A percentile compares a stretch with the other conserved stretches of the same genome.
phyloP scores from a whole-genome alignment of 2,888 invertebrate genomes.

The Eristalis intricaria region DNA sequence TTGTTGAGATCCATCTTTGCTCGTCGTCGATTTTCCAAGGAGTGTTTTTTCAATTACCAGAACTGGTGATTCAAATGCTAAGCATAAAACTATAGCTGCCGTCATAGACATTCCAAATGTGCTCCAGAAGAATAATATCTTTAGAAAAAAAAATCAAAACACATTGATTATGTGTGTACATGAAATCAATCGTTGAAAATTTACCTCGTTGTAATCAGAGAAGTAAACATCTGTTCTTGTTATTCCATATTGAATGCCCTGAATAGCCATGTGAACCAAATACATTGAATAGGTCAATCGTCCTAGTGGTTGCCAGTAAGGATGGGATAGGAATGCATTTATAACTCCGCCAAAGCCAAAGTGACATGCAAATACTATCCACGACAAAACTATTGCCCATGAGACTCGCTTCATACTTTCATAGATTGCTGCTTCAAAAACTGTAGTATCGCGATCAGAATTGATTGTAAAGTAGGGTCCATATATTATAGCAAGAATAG shows the following conservation, averaged over 20 bases:
- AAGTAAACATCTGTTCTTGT: constrained; percentile 49
- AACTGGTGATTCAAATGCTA: constrained; percentile 80
- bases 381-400: constrained; percentile 78
- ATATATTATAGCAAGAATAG: constrained; percentile 77
- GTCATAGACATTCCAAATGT: constrained; percentile 53
- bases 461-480: constrained; percentile 78
- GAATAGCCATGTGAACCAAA: constrained; percentile 68
- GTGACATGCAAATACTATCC: constrained; percentile 80
- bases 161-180: background rate
- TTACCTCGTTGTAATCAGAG: constrained; percentile 62
- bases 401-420: constrained; percentile 77
- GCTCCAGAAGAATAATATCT: constrained; percentile 66
- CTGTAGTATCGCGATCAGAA: constrained; percentile 74
- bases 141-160: background rate
- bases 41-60: constrained; percentile 76
- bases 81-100: constrained; percentile 76
- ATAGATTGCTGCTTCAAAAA: constrained; percentile 78
- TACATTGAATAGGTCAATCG: constrained; percentile 76
- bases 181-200: background rate
- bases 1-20: background rate
- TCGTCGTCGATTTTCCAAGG: background rate
- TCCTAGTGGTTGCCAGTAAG: constrained; percentile 79
- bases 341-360: constrained; percentile 79
- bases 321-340: constrained; percentile 78
- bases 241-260: constrained; percentile 43